phyloP scores from a whole-genome alignment of 2,113 vertebrate species.

The Cygnus atratus region DNA sequence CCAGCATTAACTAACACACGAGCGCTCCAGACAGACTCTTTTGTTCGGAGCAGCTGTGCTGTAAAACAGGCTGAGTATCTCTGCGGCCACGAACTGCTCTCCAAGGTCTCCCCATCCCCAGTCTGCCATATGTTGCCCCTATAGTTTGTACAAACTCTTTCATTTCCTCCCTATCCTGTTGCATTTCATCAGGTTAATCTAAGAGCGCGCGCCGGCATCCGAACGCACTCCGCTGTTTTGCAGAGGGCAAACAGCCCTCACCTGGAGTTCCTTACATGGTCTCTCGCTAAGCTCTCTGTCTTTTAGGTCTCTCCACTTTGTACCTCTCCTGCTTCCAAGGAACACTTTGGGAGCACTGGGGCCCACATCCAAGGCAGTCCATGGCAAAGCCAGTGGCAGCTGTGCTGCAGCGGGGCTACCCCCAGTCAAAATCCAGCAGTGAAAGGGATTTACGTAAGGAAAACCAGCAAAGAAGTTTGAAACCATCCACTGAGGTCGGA shows the following conservation, averaged over 20 bases:
- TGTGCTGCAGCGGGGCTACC: background rate
- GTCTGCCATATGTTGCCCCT: constrained; percentile 53
- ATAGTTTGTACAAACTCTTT: constrained; percentile 42
- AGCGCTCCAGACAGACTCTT: constrained; percentile 5
- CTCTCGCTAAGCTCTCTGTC: background rate
- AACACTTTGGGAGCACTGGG: background rate
- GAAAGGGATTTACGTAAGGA: background rate
- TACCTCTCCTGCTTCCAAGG: background rate
- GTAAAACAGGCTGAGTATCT: constrained; percentile 55
- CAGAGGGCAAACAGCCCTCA: background rate
- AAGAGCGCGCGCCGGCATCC: background rate
- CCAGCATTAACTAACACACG: constrained; percentile 41
- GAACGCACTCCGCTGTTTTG: background rate
- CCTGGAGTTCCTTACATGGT: background rate
- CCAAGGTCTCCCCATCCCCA: constrained; percentile 36
- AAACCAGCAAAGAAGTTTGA: background rate
- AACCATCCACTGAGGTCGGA: background rate
- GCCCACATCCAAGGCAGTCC: background rate
- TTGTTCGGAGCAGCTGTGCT: constrained; percentile 66
- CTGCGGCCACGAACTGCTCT: constrained; percentile 32
- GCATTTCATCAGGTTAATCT: constrained; percentile 43
- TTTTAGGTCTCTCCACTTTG: background rate
- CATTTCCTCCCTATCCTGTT: constrained; percentile 53
- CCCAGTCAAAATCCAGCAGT: background rate
- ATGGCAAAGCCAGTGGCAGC: background rate